phyloP scores from a whole-genome alignment of 2,113 vertebrate species.

The Lophius piscatorius region DNA sequence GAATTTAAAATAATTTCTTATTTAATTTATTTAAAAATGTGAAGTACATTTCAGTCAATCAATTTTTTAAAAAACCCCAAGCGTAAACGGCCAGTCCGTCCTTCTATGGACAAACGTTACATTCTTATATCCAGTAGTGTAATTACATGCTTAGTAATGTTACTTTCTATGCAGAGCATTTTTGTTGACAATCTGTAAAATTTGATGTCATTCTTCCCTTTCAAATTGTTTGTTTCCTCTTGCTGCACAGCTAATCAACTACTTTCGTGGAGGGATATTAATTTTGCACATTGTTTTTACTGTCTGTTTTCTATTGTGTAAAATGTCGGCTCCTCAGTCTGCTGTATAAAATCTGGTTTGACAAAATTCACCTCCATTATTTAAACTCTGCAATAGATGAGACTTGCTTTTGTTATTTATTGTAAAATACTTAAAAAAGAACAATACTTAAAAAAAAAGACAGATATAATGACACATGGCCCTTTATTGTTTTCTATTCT shows the following conservation, averaged over 20 bases:
- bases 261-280: background rate
- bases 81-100: background rate
- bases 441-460: too few relatives aligned
- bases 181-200: background rate
- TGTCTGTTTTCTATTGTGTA: conserved; percentile 12
- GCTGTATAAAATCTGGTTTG: conserved; percentile 1
- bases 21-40: background rate
- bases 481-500: conserved; percentile 22
- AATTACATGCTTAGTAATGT: conserved; percentile 4
- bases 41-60: too few relatives aligned
- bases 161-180: too few relatives aligned
- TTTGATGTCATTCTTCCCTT: background rate
- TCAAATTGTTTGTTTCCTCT: background rate
- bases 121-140: background rate
- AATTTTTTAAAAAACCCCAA: background rate
- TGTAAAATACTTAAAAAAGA: too few relatives aligned
- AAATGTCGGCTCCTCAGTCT: background rate
- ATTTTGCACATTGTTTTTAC: conserved; percentile 1
- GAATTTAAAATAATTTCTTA: background rate
- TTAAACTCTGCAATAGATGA: conserved; percentile 1
- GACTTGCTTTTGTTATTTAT: too few relatives aligned
- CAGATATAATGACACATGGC: background rate
- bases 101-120: background rate
- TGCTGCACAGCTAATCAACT: too few relatives aligned
- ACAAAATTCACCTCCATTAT: conserved; percentile 28